A percentile compares a stretch with the other conserved stretches of the same genome.
Conservation (phyloP, 2,888 invertebrate species). For the Conchocele bisecta region DNA sequence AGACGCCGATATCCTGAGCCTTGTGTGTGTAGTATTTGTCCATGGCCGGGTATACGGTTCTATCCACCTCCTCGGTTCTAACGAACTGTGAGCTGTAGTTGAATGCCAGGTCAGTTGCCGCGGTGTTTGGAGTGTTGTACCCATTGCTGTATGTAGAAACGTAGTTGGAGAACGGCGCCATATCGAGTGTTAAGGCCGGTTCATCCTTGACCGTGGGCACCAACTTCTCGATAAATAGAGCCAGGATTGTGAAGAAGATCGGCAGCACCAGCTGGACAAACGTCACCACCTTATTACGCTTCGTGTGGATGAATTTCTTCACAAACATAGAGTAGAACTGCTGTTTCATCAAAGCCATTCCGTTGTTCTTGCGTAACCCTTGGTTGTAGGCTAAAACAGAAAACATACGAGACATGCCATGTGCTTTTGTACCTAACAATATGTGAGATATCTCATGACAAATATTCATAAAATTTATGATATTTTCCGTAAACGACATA, state of each 20-base stretch:
- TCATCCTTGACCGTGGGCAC: conserved; percentile 83
- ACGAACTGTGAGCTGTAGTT: not conserved
- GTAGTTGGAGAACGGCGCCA: conserved; percentile 79
- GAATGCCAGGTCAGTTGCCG: not conserved
- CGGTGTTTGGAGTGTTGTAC: not conserved
- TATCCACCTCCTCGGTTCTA: not conserved
- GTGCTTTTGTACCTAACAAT: too few species aligned
- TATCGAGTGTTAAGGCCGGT: conserved; percentile 85
- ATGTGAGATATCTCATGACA: too few species aligned
- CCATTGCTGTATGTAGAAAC: conserved; percentile 6
- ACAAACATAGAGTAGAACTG: conserved; percentile 87
- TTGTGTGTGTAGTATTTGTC: conserved; percentile 50
- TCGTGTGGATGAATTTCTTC: conserved; percentile 86
- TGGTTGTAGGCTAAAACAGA: conserved; percentile 45
- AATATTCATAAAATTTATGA: too few species aligned
- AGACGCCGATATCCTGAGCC: conserved; percentile 72
- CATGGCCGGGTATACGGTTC: not conserved
- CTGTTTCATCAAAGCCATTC: conserved; percentile 83
- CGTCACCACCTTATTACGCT: conserved; percentile 87
- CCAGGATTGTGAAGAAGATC: conserved; percentile 86
- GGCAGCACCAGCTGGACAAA: conserved; percentile 86
- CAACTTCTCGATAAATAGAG: conserved; percentile 86
- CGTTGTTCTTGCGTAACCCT: conserved; percentile 66
- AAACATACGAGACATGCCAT: too few species aligned
- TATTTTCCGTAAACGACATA: too few species aligned